Evolutionary conservation across 2,888 invertebrate species (phyloP).

Genomic region (Ashinkailepas kermadecensis): DNA sequence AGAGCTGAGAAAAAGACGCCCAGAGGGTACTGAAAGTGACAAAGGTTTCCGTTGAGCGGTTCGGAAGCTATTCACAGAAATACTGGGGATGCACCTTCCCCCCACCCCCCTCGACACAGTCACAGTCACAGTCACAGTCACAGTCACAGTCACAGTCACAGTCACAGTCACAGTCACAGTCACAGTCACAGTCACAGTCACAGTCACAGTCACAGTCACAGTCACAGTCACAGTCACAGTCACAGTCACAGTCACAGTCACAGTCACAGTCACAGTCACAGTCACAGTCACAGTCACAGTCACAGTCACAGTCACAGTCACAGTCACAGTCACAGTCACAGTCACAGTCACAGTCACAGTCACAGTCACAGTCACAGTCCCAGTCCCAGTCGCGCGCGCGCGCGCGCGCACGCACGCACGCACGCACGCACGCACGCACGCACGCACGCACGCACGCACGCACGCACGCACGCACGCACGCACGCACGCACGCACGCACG

Average conservation of each 20-base stretch:
- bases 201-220: too few relatives aligned
- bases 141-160: too few relatives aligned
- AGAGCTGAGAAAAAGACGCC: too few relatives aligned
- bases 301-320: background rate
- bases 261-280: slow-evolving; percentile 24
- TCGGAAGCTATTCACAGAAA: slow-evolving; percentile 14
- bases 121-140: too few relatives aligned
- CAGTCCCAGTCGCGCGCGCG: background rate
- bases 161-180: too few relatives aligned
- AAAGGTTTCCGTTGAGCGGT: too few relatives aligned
- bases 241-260: background rate
- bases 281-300: slow-evolving; percentile 17
- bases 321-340: background rate
- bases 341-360: background rate
- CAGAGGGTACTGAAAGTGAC: too few relatives aligned
- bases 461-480: slow-evolving; percentile 18
- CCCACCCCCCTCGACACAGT: too few relatives aligned
- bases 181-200: too few relatives aligned
- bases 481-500: slow-evolving; percentile 14
- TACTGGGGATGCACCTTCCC: slow-evolving; percentile 25
- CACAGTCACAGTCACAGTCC: too few relatives aligned
- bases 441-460: slow-evolving; percentile 18
- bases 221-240: too few relatives aligned
- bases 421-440: slow-evolving; percentile 21
- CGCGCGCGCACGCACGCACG: slow-evolving; percentile 11